These are phyloP conservation scores for Oegoconia quadripuncta DNA, from an alignment of 2,888 invertebrate species.

Conservation along the genomic window DNA sequence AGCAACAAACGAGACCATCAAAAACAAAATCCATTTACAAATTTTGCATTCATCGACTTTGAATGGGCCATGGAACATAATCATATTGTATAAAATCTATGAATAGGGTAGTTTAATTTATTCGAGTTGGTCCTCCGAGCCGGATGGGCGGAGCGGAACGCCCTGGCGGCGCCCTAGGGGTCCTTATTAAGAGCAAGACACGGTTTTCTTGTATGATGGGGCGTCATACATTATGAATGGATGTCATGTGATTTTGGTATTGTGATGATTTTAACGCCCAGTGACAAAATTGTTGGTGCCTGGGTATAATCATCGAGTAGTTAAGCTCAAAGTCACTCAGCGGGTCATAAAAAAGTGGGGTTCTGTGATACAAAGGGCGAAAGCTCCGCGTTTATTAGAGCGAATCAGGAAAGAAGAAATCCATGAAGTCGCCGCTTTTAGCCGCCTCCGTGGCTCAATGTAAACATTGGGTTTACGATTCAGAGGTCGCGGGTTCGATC, in stretches of 20 bases:
- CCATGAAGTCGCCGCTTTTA: no score
- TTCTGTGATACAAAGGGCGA: no score
- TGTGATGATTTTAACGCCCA: neutral
- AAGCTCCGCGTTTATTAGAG: no score
- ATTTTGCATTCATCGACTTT: constrained; percentile 24
- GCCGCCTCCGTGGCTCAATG: no score
- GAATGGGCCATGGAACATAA: constrained; percentile 22
- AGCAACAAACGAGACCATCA: constrained; percentile 14
- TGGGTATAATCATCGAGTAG: no score
- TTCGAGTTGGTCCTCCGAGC: constrained; percentile 44
- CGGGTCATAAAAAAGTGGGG: no score
- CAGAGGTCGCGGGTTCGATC: no score
- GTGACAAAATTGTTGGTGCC: constrained; percentile 3
- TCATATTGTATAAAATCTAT: constrained; percentile 25
- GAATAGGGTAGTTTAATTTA: constrained; percentile 45
- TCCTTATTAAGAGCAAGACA: constrained; percentile 46
- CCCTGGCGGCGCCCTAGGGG: constrained; percentile 46
- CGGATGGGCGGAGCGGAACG: constrained; percentile 57
- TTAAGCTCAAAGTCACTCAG: no score
- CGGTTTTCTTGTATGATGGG: constrained; percentile 24
- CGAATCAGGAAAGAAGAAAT: no score
- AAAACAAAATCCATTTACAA: constrained; percentile 13
- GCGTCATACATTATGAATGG: constrained; percentile 22
- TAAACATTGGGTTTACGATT: no score
- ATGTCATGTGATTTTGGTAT: constrained; percentile 2